Evolutionary conservation across 2,797 vertebrate species (phyloP).

Genomic region (Erethizon dorsatum): DNA sequence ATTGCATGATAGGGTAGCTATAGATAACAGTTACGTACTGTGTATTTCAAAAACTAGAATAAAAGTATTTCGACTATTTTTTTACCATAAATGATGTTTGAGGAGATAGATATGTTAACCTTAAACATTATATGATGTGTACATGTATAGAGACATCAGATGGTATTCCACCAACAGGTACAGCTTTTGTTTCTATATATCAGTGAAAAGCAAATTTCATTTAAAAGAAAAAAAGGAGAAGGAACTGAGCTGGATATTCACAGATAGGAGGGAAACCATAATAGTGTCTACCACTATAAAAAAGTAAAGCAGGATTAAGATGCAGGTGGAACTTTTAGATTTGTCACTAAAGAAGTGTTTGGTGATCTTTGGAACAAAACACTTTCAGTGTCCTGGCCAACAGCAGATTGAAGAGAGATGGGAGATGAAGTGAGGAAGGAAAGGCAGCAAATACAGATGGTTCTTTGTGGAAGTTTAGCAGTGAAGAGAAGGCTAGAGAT

Average conservation of each 20-base stretch:
- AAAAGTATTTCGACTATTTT: neutral
- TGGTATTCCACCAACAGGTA: neutral
- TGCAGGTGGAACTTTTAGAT: slow-evolving; percentile 13
- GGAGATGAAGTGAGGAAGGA: slow-evolving; percentile 15
- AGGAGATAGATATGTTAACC: neutral
- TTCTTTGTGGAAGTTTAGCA: slow-evolving; percentile 19
- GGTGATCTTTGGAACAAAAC: slow-evolving; percentile 12
- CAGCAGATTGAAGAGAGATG: neutral
- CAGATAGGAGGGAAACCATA: slow-evolving; percentile 9
- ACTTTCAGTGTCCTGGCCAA: neutral
- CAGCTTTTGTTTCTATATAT: neutral
- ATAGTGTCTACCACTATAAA: neutral
- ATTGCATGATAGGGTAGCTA: neutral
- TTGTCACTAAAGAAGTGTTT: neutral
- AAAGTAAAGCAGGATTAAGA: neutral
- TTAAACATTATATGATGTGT: neutral
- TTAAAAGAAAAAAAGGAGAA: neutral
- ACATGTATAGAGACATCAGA: neutral
- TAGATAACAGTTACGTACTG: neutral
- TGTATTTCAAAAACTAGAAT: slow-evolving; percentile 12
- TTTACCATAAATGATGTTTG: neutral
- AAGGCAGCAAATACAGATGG: slow-evolving; percentile 10
- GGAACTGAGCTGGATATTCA: slow-evolving; percentile 17
- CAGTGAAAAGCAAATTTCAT: neutral
- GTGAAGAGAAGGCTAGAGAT: neutral